These are phyloP conservation scores for Neelides sp. DNA, from an alignment of 1,140 invertebrate genomes.

Conservation along the genomic window DNA sequence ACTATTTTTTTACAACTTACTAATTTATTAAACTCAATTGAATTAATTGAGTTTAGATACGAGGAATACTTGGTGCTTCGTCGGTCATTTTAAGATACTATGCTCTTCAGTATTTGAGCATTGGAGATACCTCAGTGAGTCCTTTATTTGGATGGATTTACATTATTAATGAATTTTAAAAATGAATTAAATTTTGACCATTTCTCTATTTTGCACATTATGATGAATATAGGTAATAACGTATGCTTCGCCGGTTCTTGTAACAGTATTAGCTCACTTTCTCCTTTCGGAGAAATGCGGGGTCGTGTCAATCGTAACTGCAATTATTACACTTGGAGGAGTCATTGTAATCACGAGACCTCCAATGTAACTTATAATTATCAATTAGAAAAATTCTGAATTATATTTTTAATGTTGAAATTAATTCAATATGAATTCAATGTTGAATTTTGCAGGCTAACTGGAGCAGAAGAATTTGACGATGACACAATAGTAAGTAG, in stretches of 20 bases:
- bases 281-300: slow-evolving; percentile 24
- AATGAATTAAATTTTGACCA: too few relatives aligned
- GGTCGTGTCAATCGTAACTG: slow-evolving; percentile 18
- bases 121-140: slow-evolving; percentile 25
- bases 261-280: slow-evolving; percentile 25
- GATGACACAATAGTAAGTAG: slow-evolving; percentile 14
- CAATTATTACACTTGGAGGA: slow-evolving; percentile 15
- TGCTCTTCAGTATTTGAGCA: slow-evolving; percentile 23
- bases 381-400: neutral
- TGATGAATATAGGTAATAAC: too few relatives aligned
- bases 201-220: too few relatives aligned
- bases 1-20: too few relatives aligned
- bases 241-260: slow-evolving; percentile 23
- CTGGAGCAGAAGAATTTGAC: slow-evolving; percentile 14
- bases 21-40: too few relatives aligned
- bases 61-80: slow-evolving; percentile 22
- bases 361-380: neutral
- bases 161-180: too few relatives aligned
- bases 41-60: slow-evolving; percentile 15
- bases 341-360: slow-evolving; percentile 12
- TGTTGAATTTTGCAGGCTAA: neutral
- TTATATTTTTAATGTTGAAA: neutral
- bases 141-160: too few relatives aligned
- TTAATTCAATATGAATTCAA: slow-evolving; percentile 10
- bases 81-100: slow-evolving; percentile 25